Percentiles rank a stretch among this genome's conserved stretches.
Conservation (phyloP, 1,140 invertebrate genomes). For the Sesamia nonagrioides region DNA sequence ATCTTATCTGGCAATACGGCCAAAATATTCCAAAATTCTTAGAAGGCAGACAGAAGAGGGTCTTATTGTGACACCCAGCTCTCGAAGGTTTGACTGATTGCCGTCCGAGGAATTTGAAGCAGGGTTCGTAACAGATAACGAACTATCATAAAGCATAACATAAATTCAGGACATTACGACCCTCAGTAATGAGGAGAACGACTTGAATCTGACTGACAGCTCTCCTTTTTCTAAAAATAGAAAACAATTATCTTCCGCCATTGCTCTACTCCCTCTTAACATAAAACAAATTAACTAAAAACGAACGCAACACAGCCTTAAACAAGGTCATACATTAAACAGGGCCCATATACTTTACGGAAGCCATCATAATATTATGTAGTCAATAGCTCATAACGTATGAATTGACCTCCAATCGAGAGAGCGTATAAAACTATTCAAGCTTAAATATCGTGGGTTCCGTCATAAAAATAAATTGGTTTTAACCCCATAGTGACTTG, state of each 20-base stretch:
- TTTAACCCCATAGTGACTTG: conserved; percentile 22
- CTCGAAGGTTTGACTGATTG: no score
- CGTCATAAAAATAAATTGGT: conserved; percentile 47
- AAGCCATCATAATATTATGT: conserved; percentile 4
- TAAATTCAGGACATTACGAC: no score
- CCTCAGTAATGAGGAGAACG: no score
- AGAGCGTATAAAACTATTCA: conserved; percentile 47
- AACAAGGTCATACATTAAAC: not conserved
- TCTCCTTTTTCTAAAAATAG: not conserved
- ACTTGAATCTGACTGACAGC: not conserved
- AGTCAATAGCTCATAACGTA: conserved; percentile 35
- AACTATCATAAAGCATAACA: no score
- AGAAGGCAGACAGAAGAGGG: no score
- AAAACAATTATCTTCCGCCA: not conserved
- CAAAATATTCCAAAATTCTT: no score
- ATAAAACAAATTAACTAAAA: not conserved
- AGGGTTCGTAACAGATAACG: no score
- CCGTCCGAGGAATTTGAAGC: no score
- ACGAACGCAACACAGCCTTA: not conserved
- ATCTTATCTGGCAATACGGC: no score
- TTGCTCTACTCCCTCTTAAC: not conserved
- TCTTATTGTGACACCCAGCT: no score
- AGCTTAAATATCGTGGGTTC: conserved; percentile 43
- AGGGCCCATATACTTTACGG: not conserved
- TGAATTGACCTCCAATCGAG: conserved; percentile 36